Evolutionary conservation across 2,888 invertebrate genomes (phyloP), one percentile per base, ranked within the genome.

Genomic region (Synergus japonicus): DNA sequence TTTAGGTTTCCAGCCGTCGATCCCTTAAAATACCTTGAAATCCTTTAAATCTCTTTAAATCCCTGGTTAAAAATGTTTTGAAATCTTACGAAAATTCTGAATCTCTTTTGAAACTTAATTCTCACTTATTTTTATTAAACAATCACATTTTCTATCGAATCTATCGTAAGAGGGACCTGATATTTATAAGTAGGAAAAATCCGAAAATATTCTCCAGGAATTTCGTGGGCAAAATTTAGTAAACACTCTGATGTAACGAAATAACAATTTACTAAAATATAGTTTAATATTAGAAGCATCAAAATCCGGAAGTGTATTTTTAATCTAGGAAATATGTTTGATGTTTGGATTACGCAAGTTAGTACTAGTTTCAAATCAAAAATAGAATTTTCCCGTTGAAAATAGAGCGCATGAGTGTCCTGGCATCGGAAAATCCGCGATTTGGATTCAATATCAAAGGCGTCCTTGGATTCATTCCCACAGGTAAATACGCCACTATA

Each of bases 401-500:
- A 67, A 67, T 67, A 67, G 46, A 67, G 46, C 29, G 44, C 44
- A 15, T 67, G 67, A 67, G 4, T 37, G 7, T 46, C 67, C 46
- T 67, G 46, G 29, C 46, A 67, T 13, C 18, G 67, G 67, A 22
- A 67, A 67, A 67, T 67, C 46, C 67, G 67, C 22, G 22, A 67
- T 69, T 49, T 69, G 3, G 69, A 49, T 46, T 22, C 22, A 67
- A 22, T 67, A 46, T 67, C 12, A 49, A 69, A 54, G 29, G 13
- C 13, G 69, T 63, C 60, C 67, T 78, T 78, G 78, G 78, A 73
- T 60, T 41, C 43, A 46, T 73, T 78, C 69, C 78, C 69, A 64
- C 58, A 58, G 78, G 60, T 78, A 78, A 78, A 67, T 43, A 65
- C 66, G 46, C 78, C 58, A 37, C 58, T 13, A 43, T 13, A n/a